A percentile compares a stretch with the other conserved stretches of the same genome.
Conservation (phyloP, 2,888 invertebrate genomes). For the Anagyrus pseudococci region DNA sequence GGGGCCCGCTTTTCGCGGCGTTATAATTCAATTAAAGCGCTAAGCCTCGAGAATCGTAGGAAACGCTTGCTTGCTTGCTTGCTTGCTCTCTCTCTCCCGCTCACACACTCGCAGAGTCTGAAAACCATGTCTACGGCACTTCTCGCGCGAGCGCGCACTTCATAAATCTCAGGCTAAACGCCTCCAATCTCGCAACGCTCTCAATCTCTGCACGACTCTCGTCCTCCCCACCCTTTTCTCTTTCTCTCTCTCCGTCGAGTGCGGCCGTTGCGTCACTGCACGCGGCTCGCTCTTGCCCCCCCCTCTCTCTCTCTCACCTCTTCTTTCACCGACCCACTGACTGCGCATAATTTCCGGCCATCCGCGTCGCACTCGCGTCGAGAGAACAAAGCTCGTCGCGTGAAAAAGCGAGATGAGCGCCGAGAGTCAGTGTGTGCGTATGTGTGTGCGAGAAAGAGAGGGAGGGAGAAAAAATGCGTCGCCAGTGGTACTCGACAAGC, state of each 20-base stretch:
- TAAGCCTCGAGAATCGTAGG: neutral
- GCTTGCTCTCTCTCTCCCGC: neutral
- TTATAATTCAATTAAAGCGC: neutral
- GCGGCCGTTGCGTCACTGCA: neutral
- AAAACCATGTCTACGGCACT: neutral
- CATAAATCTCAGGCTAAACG: constrained; percentile 14
- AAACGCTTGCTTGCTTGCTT: neutral
- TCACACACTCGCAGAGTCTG: too few species aligned
- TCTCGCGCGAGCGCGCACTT: neutral
- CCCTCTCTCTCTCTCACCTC: neutral
- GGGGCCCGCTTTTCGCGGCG: neutral
- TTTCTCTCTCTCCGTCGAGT: neutral
- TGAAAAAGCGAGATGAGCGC: too few species aligned
- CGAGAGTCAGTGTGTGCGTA: too few species aligned
- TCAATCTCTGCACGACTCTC: too few species aligned
- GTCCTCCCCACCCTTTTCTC: neutral
- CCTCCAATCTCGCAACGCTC: constrained; percentile 23
- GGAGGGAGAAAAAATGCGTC: neutral
- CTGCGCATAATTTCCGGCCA: constrained; percentile 23
- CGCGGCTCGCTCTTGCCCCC: constrained; percentile 16
- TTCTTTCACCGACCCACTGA: neutral
- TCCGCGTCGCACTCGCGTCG: neutral
- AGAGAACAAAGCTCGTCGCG: too few species aligned
- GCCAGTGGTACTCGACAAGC: neutral
- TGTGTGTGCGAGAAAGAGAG: neutral